Base-by-base conservation (phyloP, 1,140 invertebrate genomes). In the Sycophaga agraensis region DNA sequence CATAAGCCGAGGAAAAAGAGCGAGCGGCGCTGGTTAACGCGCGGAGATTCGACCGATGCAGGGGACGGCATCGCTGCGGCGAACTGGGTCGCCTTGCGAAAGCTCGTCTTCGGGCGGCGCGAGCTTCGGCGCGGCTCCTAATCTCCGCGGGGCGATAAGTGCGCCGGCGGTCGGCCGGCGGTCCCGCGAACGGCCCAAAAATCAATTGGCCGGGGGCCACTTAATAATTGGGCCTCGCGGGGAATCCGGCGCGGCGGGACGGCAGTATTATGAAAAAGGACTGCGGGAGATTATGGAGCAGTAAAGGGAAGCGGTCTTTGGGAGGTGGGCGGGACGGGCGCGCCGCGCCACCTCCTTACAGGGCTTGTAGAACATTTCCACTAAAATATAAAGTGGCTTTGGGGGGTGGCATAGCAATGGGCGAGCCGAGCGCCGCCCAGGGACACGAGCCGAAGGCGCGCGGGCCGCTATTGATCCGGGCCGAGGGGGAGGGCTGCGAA, bases 301-400 rank as follows among this genome's bases (percentile, higher is more conserved):
- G 28, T 11, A 46, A 46, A 56, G 28, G 54, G 35, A 35, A n/a
- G n/a, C n/a, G n/a, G n/a, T n/a, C n/a, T n/a, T n/a, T n/a, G 31
- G 54, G 7, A 5, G 40, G 37, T 17, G 42, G 35, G 2, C 22
- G 53, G 12, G 14, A n/a, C n/a, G 19, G 19, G 53, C 26, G 34
- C 19, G 46, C n/a, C 28, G 28, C 19, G 19, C n/a, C n/a, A n/a
- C n/a, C n/a, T n/a, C n/a, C n/a, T n/a, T n/a, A n/a, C n/a, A n/a
- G n/a, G n/a, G n/a, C n/a, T n/a, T n/a, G 76, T 77, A 76, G 70
- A 77, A 78, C 75, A 77, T 73, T 75, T 72, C 72, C 74, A 77
- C 77, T 79, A 76, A 79, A 78, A 79, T 79, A 79, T 78, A 77
- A 79, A 78, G 77, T 78, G 76, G 72, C 71, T 76, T 76, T 73